phyloP scores from a whole-genome alignment of 2,113 vertebrate species.

The Xenopus borealis region DNA sequence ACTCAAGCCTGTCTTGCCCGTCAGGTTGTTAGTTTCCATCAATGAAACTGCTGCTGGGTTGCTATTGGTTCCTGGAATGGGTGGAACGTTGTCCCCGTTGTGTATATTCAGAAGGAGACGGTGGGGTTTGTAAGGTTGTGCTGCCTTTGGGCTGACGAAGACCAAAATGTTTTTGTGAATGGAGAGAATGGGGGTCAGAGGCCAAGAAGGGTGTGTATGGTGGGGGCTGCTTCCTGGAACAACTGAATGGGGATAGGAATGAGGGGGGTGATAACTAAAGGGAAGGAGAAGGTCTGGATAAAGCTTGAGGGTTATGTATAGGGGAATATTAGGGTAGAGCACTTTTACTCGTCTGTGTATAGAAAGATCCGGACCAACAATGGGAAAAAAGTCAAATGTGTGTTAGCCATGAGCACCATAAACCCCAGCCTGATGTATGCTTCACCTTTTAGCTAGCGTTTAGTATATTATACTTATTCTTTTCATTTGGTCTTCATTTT shows the following conservation, averaged over 20 bases:
- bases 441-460: too few relatives aligned
- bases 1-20: too few relatives aligned
- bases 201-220: slow-evolving; percentile 8
- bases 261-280: slow-evolving; percentile 2
- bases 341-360: not conserved
- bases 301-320: not conserved
- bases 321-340: not conserved
- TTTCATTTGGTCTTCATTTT: too few relatives aligned
- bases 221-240: not conserved
- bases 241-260: slow-evolving; percentile 46
- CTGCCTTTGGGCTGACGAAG: too few relatives aligned
- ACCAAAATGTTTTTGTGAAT: slow-evolving; percentile 6
- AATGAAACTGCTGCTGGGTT: too few relatives aligned
- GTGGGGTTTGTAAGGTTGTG: too few relatives aligned
- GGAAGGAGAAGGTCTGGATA: not conserved
- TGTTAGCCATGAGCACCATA: not conserved
- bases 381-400: not conserved
- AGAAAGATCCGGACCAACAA: not conserved
- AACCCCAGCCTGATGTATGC: not conserved
- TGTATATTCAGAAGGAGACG: too few relatives aligned
- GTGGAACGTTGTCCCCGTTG: too few relatives aligned
- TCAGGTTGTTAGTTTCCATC: too few relatives aligned
- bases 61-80: too few relatives aligned
- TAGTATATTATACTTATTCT: too few relatives aligned
- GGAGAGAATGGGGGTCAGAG: not conserved